Conservation (phyloP, 2,888 invertebrate genomes). For the Nasonovia ribisnigri region DNA sequence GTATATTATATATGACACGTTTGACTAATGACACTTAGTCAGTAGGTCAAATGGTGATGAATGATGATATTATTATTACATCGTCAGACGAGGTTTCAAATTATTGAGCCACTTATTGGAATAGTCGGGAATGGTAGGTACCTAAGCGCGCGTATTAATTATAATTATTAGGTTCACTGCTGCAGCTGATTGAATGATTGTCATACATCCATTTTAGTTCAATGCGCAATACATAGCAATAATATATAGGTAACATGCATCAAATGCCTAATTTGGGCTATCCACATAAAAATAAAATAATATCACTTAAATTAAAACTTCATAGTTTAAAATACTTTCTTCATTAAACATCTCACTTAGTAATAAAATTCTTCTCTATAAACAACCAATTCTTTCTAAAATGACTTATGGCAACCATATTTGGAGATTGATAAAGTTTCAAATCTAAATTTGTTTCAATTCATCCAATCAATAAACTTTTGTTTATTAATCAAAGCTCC, state of each 20-base stretch:
- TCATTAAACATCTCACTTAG: too few relatives aligned
- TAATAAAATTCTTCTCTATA: too few relatives aligned
- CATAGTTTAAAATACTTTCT: too few relatives aligned
- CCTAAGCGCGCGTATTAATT: neutral
- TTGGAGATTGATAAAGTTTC: neutral
- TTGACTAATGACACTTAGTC: constrained; percentile 4
- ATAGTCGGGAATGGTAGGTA: neutral
- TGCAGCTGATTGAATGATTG: neutral
- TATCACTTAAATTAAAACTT: too few relatives aligned
- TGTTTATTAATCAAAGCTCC: neutral
- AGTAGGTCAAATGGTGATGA: neutral
- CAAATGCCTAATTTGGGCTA: too few relatives aligned
- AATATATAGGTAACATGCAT: neutral
- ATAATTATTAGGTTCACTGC: neutral
- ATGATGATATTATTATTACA: neutral
- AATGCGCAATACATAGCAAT: neutral
- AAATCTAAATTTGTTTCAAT: neutral
- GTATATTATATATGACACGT: neutral
- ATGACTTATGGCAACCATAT: neutral
- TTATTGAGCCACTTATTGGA: neutral
- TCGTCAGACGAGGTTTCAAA: neutral
- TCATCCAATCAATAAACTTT: neutral
- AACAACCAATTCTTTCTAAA: too few relatives aligned
- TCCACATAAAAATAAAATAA: too few relatives aligned
- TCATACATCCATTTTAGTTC: neutral